Evolutionary conservation across 2,113 vertebrate genomes (phyloP).

Genomic region (Eurystomus gularis): DNA sequence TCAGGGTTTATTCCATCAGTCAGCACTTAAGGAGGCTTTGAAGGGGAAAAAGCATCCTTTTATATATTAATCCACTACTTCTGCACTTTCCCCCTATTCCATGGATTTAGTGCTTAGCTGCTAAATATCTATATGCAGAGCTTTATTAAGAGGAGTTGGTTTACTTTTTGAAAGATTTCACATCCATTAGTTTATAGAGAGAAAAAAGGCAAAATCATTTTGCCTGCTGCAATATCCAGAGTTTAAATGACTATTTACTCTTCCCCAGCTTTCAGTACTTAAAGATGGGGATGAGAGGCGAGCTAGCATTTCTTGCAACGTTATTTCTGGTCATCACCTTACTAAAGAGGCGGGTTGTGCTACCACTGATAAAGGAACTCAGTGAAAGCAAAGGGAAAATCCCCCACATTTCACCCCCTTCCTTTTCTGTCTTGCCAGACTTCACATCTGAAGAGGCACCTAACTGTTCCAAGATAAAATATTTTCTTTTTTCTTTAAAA

Average conservation of each 20-base stretch:
- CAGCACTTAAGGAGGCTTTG: conserved; percentile 68
- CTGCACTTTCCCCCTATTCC: conserved; percentile 33
- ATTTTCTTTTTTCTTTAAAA: conserved; percentile 27
- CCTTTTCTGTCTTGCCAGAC: background rate
- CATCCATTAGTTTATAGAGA: conserved; percentile 37
- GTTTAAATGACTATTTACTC: background rate
- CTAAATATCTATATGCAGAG: conserved; percentile 56
- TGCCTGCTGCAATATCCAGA: background rate
- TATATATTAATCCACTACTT: conserved; percentile 66
- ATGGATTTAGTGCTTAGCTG: conserved; percentile 64
- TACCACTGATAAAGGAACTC: conserved; percentile 2
- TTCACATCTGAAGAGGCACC: conserved; percentile 26
- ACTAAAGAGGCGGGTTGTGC: background rate
- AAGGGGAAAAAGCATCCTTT: conserved; percentile 60
- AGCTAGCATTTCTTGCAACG: background rate
- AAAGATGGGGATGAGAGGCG: background rate
- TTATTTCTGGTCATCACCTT: conserved; percentile 3
- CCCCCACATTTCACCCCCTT: background rate
- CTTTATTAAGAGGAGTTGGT: conserved; percentile 54
- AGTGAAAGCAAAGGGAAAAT: conserved; percentile 9
- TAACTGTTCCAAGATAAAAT: conserved; percentile 45
- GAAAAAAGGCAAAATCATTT: conserved; percentile 33
- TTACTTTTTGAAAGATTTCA: conserved; percentile 55
- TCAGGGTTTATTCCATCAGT: conserved; percentile 66
- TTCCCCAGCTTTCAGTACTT: conserved; percentile 6